phyloP scores from a whole-genome alignment of 2,113 vertebrate genomes.

The Felis chaus region DNA sequence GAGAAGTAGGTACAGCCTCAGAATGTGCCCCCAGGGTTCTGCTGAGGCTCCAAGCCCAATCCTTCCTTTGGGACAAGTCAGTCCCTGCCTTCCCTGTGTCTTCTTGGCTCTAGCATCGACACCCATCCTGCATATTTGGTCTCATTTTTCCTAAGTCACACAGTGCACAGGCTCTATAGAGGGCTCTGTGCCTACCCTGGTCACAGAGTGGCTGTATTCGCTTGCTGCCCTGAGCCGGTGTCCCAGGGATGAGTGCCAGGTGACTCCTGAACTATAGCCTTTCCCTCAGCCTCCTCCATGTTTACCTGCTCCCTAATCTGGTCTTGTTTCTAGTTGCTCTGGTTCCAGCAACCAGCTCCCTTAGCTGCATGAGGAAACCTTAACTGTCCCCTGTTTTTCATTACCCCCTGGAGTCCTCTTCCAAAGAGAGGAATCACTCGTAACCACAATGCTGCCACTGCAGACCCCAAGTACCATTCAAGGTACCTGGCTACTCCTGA shows the following conservation, averaged over 20 bases:
- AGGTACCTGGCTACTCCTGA: background rate
- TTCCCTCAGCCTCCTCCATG: background rate
- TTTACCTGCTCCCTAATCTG: background rate
- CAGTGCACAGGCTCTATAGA: background rate
- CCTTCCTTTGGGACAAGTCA: background rate
- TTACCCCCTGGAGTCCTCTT: background rate
- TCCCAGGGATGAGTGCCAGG: background rate
- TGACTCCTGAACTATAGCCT: background rate
- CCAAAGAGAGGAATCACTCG: background rate
- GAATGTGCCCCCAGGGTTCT: background rate
- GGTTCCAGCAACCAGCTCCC: background rate
- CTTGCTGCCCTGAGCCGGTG: background rate
- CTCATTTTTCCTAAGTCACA: background rate
- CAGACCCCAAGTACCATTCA: background rate
- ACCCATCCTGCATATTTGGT: background rate
- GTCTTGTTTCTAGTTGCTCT: background rate
- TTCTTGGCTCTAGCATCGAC: background rate
- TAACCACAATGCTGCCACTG: background rate
- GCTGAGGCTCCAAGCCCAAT: background rate
- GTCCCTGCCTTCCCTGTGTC: background rate
- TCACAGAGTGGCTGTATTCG: background rate
- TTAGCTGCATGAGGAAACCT: background rate
- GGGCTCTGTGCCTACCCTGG: background rate
- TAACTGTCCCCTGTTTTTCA: background rate
- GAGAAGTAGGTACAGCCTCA: background rate